These are phyloP conservation scores for Oreochromis aureus DNA, from an alignment of 2,113 vertebrate genomes.

Conservation along the genomic window DNA sequence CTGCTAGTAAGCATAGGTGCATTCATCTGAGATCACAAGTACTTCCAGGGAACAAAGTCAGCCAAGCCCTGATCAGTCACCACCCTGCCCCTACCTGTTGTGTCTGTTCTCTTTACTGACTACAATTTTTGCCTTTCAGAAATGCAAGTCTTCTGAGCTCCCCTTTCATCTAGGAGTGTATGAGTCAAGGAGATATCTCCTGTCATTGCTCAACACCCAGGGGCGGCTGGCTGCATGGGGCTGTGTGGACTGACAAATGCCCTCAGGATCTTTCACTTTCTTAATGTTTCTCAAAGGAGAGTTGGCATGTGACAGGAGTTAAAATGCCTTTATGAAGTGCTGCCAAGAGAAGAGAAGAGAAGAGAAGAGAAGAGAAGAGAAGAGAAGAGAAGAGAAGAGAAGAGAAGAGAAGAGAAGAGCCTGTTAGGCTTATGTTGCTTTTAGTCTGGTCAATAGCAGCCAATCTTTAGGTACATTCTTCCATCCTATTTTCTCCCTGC, in stretches of 20 bases:
- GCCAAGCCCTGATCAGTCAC: constrained; percentile 56
- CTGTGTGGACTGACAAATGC: constrained; percentile 55
- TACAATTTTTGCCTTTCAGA: constrained; percentile 33
- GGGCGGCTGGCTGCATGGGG: constrained; percentile 29
- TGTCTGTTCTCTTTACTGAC: constrained; percentile 41
- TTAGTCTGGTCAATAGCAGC: constrained; percentile 49
- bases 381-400: not conserved
- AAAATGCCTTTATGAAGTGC: constrained; percentile 54
- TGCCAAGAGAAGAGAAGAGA: not conserved
- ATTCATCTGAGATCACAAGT: constrained; percentile 58
- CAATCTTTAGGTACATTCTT: constrained; percentile 70
- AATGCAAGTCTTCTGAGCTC: constrained; percentile 42
- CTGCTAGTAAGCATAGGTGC: constrained; percentile 43
- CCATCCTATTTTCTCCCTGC: constrained; percentile 49
- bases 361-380: not conserved
- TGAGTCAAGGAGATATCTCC: constrained; percentile 64
- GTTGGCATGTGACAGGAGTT: constrained; percentile 49
- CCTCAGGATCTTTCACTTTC: constrained; percentile 55
- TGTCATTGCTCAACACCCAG: constrained; percentile 56
- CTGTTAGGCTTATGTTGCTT: constrained; percentile 24
- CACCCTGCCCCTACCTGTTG: constrained; percentile 56
- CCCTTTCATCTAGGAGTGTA: constrained; percentile 56
- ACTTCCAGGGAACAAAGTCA: constrained; percentile 52
- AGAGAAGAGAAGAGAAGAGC: not conserved
- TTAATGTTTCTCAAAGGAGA: constrained; percentile 58